Conservation (phyloP, 2,113 vertebrate genomes). For the Mus spicilegus region DNA sequence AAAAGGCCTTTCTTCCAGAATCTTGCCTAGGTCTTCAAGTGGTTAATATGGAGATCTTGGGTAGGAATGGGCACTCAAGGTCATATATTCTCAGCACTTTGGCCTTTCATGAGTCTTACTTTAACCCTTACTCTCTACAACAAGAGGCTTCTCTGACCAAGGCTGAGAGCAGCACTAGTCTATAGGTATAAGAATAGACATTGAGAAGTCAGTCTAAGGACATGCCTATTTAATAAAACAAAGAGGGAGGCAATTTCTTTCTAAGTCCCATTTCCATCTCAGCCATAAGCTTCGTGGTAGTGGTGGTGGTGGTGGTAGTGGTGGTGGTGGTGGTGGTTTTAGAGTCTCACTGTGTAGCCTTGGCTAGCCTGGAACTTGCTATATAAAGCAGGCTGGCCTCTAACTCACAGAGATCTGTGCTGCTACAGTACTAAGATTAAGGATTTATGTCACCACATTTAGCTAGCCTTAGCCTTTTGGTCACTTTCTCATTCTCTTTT, state of each 20-base stretch:
- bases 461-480: neutral
- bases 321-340: neutral
- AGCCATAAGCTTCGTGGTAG: neutral
- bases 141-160: neutral
- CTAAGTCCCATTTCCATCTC: neutral
- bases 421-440: neutral
- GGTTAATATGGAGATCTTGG: neutral
- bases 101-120: neutral
- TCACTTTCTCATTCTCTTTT: neutral
- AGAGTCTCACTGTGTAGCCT: neutral
- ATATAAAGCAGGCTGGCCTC: neutral
- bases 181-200: neutral
- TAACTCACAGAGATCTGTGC: neutral
- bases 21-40: neutral
- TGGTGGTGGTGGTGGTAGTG: neutral
- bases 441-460: neutral
- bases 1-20: neutral
- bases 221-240: neutral
- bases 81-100: neutral
- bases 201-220: neutral
- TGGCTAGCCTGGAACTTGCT: neutral
- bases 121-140: neutral
- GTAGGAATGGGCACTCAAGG: neutral
- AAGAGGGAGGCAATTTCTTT: neutral
- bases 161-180: neutral